Evolutionary conservation across 2,888 invertebrate species (phyloP).

Genomic region (Apotomis betuletana): DNA sequence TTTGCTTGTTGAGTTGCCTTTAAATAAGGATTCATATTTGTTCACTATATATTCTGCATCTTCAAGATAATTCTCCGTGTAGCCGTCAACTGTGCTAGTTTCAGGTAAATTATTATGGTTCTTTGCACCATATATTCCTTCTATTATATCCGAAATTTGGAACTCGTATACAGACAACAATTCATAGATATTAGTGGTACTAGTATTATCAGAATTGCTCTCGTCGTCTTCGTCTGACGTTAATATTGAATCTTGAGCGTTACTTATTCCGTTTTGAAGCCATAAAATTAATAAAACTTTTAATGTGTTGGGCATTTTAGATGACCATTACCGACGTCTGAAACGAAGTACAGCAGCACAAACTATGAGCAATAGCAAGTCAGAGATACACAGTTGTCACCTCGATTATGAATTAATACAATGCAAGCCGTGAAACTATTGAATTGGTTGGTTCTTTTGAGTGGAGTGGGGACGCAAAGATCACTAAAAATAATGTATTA

Average conservation of each 20-base stretch:
- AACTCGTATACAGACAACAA: constrained; percentile 7
- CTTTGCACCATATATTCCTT: neutral
- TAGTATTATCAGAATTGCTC: neutral
- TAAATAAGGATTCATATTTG: neutral
- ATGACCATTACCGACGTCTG: constrained; percentile 1
- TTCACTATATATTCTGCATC: constrained; percentile 1
- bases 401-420: neutral
- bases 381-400: too few relatives aligned
- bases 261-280: neutral
- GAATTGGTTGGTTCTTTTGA: neutral
- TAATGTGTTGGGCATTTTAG: neutral
- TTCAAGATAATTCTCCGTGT: neutral
- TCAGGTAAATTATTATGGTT: neutral
- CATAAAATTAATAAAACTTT: neutral
- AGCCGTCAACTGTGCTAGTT: neutral
- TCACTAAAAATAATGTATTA: neutral
- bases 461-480: neutral
- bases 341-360: neutral
- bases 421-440: neutral
- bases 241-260: neutral
- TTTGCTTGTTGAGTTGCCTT: neutral
- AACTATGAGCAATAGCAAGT: constrained; percentile 1
- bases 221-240: neutral
- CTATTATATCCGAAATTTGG: neutral
- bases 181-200: neutral